Percentiles rank a stretch among this genome's conserved stretches.
Conservation (phyloP, 2,113 vertebrate genomes). For the Anseranas semipalmata region DNA sequence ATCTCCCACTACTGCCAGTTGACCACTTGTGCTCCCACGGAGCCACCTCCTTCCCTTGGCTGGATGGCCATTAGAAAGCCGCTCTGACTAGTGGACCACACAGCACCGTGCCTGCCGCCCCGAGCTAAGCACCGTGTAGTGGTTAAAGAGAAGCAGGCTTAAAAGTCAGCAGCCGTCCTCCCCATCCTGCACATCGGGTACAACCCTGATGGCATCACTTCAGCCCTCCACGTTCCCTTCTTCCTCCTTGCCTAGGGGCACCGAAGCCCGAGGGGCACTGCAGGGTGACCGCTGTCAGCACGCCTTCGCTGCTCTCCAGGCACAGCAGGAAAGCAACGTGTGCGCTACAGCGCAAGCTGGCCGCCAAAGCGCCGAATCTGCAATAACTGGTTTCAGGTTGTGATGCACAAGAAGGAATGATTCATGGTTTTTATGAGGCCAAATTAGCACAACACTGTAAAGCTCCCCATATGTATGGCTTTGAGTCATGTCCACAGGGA, state of each 20-base stretch:
- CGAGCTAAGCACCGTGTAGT: neutral
- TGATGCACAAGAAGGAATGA: neutral
- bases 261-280: neutral
- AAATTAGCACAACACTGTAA: neutral
- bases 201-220: neutral
- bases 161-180: neutral
- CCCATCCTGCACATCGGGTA: neutral
- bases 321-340: accelerated
- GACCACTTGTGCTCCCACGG: accelerated
- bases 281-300: accelerated
- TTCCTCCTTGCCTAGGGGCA: neutral
- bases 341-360: accelerated
- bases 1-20: neutral
- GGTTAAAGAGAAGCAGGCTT: neutral
- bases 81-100: neutral
- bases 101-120: accelerated
- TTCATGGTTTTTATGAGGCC: neutral
- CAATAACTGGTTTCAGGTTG: neutral
- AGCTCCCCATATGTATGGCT: accelerated
- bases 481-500: neutral
- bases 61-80: neutral
- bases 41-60: neutral
- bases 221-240: neutral
- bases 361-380: neutral
- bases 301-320: accelerated